phyloP scores from a whole-genome alignment of 1,140 invertebrate genomes.

The Fopius arisanus region DNA sequence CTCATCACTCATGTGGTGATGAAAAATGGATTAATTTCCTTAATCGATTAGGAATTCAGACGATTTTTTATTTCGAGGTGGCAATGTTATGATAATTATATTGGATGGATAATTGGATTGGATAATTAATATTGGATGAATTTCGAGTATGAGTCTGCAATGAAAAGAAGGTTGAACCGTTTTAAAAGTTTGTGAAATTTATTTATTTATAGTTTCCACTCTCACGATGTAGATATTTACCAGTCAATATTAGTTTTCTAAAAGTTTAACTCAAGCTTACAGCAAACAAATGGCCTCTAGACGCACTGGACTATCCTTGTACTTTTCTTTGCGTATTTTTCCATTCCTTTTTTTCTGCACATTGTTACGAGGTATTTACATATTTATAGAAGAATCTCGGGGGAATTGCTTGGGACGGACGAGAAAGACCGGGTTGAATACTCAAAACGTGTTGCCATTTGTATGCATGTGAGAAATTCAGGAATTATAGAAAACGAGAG shows the following conservation, averaged over 20 bases:
- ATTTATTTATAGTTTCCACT: not conserved
- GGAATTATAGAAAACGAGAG: not conserved
- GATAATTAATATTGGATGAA: too few species aligned
- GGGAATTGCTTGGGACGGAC: not conserved
- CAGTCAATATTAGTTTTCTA: not conserved
- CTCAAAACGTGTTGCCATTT: not conserved
- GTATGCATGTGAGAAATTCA: not conserved
- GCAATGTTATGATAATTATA: too few species aligned
- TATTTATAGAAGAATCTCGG: conserved; percentile 11
- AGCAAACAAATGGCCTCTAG: not conserved
- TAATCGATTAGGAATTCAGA: too few species aligned
- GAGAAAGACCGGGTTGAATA: not conserved
- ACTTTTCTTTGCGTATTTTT: not conserved
- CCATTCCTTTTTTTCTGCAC: not conserved
- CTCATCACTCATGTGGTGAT: too few species aligned
- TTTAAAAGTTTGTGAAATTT: not conserved
- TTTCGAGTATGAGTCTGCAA: too few species aligned
- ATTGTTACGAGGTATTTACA: conserved; percentile 3
- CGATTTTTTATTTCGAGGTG: too few species aligned
- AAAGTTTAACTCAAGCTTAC: not conserved
- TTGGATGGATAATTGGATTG: too few species aligned
- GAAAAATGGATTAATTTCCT: too few species aligned
- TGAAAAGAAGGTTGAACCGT: too few species aligned
- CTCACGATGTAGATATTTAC: not conserved
- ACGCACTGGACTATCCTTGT: not conserved